phyloP scores from a whole-genome alignment of 2,888 invertebrate species.

The Pristionchus mayeri region DNA sequence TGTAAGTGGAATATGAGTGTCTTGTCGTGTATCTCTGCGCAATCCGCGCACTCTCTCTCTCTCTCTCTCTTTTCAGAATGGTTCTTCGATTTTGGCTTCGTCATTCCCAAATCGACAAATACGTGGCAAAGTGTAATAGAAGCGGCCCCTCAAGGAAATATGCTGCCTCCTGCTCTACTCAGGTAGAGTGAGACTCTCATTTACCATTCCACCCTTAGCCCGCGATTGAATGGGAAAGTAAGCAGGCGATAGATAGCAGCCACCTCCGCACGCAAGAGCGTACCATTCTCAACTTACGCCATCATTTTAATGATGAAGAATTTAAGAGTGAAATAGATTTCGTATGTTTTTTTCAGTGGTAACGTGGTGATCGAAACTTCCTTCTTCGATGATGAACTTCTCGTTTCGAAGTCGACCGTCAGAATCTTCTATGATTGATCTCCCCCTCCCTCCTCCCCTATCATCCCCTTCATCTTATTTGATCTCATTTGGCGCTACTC shows the following conservation, averaged over 20 bases:
- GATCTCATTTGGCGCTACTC: constrained; percentile 37
- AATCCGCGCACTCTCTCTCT: too few species aligned
- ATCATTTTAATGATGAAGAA: too few species aligned
- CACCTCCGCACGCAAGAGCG: too few species aligned
- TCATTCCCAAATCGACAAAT: constrained; percentile 97
- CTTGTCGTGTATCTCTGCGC: not conserved
- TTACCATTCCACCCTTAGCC: not conserved
- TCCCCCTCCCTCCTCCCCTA: not conserved
- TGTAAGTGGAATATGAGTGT: not conserved
- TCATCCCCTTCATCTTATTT: not conserved
- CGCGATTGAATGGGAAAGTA: not conserved
- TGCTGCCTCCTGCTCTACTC: constrained; percentile 99
- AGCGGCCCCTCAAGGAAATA: constrained; percentile 98
- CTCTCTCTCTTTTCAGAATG: too few species aligned
- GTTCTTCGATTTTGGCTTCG: constrained; percentile 99
- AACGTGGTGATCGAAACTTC: constrained; percentile 96
- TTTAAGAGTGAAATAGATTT: not conserved
- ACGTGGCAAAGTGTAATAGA: constrained; percentile 99
- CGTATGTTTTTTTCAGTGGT: constrained; percentile 84
- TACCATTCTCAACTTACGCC: too few species aligned
- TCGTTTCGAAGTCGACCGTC: constrained; percentile 94
- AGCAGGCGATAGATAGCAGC: not conserved
- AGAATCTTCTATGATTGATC: constrained; percentile 92
- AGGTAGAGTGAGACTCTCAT: constrained; percentile 81
- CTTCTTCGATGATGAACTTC: constrained; percentile 93